Conservation (phyloP, 1,140 invertebrate species). For the Heliothis subflexa region DNA sequence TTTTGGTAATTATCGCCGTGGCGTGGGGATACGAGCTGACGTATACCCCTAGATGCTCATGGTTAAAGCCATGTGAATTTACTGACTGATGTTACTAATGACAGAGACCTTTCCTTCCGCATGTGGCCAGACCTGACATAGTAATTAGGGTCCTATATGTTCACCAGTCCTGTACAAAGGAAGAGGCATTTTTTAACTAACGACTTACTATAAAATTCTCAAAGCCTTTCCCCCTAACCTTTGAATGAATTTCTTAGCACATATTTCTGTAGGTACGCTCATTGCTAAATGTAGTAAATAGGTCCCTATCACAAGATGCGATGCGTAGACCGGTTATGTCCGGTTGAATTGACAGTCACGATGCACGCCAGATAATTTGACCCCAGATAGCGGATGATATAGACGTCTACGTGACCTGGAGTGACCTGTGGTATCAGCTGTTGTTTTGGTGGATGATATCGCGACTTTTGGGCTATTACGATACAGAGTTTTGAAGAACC, state of each 20-base stretch:
- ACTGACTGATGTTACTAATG: too few relatives aligned
- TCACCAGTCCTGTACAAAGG: too few relatives aligned
- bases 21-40: too few relatives aligned
- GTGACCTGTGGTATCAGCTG: slow-evolving; percentile 44
- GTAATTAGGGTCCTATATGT: too few relatives aligned
- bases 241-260: neutral
- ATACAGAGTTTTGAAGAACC: neutral
- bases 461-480: neutral
- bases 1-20: too few relatives aligned
- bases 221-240: neutral
- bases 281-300: slow-evolving; percentile 15
- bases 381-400: slow-evolving; percentile 48
- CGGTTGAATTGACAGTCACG: slow-evolving; percentile 31
- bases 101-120: too few relatives aligned
- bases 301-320: neutral
- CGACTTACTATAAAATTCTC: neutral
- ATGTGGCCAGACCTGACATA: too few relatives aligned
- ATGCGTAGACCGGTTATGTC: slow-evolving; percentile 28
- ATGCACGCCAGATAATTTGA: slow-evolving; percentile 43
- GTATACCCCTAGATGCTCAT: too few relatives aligned
- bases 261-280: neutral
- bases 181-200: too few relatives aligned
- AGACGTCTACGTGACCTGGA: slow-evolving; percentile 37
- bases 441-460: slow-evolving; percentile 27
- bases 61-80: too few relatives aligned